Evolutionary conservation across 2,888 invertebrate genomes (phyloP).

Genomic region (Diarsia rubi): DNA sequence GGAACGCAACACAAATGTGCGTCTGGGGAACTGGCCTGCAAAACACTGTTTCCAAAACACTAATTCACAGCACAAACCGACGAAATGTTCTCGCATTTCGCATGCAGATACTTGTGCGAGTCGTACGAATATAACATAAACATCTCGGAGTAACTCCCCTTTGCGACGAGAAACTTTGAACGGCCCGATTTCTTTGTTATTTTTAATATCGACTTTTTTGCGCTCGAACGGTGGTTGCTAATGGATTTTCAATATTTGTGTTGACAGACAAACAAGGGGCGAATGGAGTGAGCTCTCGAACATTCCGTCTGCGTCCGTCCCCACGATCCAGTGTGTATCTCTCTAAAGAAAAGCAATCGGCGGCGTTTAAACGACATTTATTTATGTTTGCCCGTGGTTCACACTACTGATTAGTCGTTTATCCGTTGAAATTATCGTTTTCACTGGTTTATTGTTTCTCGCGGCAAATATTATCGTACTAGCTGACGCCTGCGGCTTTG

Average conservation of each 20-base stretch:
- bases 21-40: constrained; percentile 49
- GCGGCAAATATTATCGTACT: constrained; percentile 33
- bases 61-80: constrained; percentile 65
- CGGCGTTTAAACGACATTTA: constrained; percentile 70
- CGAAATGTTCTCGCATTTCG: constrained; percentile 69
- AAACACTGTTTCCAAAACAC: constrained; percentile 58
- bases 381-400: constrained; percentile 66
- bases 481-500: too few relatives aligned
- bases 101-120: constrained; percentile 58
- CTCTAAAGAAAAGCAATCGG: constrained; percentile 70
- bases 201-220: constrained; percentile 87
- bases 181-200: constrained; percentile 84
- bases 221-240: constrained; percentile 84
- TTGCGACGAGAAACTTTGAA: constrained; percentile 76
- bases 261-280: constrained; percentile 87
- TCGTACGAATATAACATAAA: constrained; percentile 72
- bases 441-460: constrained; percentile 9
- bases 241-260: constrained; percentile 90
- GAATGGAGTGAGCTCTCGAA: constrained; percentile 81
- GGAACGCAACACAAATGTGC: constrained; percentile 58
- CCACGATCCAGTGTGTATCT: constrained; percentile 65
- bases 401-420: constrained; percentile 68
- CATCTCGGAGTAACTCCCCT: constrained; percentile 77
- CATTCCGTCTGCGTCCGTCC: constrained; percentile 72
- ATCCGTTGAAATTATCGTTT: constrained; percentile 41